Conservation (phyloP, 2,888 invertebrate genomes). For the Oligia strigilis region DNA sequence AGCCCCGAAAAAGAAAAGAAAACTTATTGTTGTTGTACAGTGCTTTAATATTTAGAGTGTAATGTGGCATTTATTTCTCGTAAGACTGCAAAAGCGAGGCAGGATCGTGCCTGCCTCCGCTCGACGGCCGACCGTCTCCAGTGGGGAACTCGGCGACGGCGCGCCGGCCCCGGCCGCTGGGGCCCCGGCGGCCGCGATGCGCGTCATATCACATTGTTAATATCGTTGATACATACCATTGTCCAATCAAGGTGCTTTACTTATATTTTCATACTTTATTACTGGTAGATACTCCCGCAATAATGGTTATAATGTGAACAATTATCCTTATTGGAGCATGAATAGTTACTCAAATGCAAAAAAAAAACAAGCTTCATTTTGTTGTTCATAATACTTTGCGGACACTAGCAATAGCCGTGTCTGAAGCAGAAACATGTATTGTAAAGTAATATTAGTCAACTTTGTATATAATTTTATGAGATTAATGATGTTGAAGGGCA, state of each 20-base stretch:
- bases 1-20: slow-evolving; percentile 98
- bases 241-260: slow-evolving; percentile 91
- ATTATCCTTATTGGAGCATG: slow-evolving; percentile 77
- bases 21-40: slow-evolving; percentile 98
- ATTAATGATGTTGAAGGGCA: slow-evolving; percentile 86
- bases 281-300: slow-evolving; percentile 90
- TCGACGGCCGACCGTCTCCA: slow-evolving; percentile 78
- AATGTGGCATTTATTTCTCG: slow-evolving; percentile 92
- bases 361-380: slow-evolving; percentile 80
- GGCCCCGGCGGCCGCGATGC: slow-evolving; percentile 82
- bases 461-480: slow-evolving; percentile 90
- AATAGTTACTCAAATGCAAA: slow-evolving; percentile 76
- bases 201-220: slow-evolving; percentile 90
- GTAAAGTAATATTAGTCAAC: slow-evolving; percentile 89
- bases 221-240: slow-evolving; percentile 91
- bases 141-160: slow-evolving; percentile 77
- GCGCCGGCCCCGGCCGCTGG: slow-evolving; percentile 80
- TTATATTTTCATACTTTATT: slow-evolving; percentile 91
- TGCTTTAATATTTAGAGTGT: slow-evolving; percentile 94
- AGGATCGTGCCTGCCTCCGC: slow-evolving; percentile 82
- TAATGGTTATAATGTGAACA: slow-evolving; percentile 85
- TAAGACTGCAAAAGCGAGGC: slow-evolving; percentile 89
- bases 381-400: slow-evolving; percentile 75
- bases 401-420: slow-evolving; percentile 75
- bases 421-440: slow-evolving; percentile 82